Percentiles rank a stretch among this genome's conserved stretches.
phyloP scores from a whole-genome alignment of 2,888 invertebrate genomes.

The Polylopha cassiicola region DNA sequence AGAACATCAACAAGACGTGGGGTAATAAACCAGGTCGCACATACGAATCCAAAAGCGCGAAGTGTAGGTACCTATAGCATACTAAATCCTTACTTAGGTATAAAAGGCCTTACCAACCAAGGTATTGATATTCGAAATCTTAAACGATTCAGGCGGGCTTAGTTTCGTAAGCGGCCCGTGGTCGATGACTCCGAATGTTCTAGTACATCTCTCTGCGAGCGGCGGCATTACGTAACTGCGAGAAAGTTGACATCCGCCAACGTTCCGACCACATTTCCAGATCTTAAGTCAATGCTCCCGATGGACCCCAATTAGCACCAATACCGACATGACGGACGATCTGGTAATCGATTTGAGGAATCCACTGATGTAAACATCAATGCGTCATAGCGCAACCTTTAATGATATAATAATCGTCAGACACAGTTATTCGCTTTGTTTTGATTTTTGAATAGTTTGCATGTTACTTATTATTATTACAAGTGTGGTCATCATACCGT shows the following conservation, averaged over 20 bases:
- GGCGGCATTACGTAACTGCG: slow-evolving; percentile 71
- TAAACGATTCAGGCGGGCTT: slow-evolving; percentile 44
- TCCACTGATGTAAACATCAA: slow-evolving; percentile 1
- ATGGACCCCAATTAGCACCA: slow-evolving; percentile 40
- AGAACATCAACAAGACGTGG: no score
- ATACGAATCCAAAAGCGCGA: no score
- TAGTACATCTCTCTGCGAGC: slow-evolving; percentile 62
- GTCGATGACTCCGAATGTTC: slow-evolving; percentile 77
- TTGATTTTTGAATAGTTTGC: no score
- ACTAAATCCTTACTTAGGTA: no score
- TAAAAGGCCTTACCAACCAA: slow-evolving; percentile 28
- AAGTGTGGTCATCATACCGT: slow-evolving; percentile 41
- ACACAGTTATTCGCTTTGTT: slow-evolving; percentile 14
- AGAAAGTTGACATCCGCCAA: slow-evolving; percentile 73
- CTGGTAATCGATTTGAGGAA: slow-evolving; percentile 1
- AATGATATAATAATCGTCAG: slow-evolving; percentile 5
- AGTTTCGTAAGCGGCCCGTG: slow-evolving; percentile 70
- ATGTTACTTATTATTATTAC: slow-evolving; percentile 33
- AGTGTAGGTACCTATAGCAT: no score
- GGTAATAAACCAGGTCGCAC: no score
- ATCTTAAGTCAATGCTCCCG: slow-evolving; percentile 40
- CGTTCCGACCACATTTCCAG: slow-evolving; percentile 28
- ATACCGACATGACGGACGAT: not conserved
- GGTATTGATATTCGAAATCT: slow-evolving; percentile 25
- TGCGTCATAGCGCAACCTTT: slow-evolving; percentile 1